Conservation (phyloP, 2,888 invertebrate genomes). For the Ryuthela nishihirai region DNA sequence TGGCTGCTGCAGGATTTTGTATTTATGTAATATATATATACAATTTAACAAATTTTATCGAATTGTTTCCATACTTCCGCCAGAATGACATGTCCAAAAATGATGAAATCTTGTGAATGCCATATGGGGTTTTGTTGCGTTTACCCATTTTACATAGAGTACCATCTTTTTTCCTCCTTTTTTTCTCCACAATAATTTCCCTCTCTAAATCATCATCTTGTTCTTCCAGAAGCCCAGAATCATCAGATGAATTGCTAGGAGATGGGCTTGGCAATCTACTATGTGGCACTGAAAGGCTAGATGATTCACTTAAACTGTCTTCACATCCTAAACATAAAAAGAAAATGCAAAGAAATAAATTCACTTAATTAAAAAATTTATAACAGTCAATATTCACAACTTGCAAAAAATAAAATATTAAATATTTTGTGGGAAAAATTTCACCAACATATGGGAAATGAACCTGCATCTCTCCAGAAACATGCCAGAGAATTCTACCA, state of each 20-base stretch:
- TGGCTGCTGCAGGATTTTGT: too few species aligned
- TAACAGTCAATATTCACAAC: neutral
- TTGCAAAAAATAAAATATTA: too few species aligned
- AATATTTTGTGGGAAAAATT: too few species aligned
- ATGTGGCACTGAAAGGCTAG: conserved; percentile 35
- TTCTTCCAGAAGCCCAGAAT: conserved; percentile 40
- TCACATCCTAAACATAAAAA: conserved; percentile 39
- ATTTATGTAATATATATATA: too few species aligned
- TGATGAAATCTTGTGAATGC: conserved; percentile 45
- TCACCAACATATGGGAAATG: too few species aligned
- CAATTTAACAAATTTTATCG: too few species aligned
- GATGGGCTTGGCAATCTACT: conserved; percentile 43
- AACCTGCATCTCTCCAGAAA: too few species aligned
- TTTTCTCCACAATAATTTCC: conserved; percentile 22
- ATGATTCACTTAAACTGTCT: conserved; percentile 42
- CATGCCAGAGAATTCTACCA: too few species aligned
- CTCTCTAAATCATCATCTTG: conserved; percentile 35
- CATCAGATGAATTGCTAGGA: conserved; percentile 48
- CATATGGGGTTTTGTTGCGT: conserved; percentile 17
- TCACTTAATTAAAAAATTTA: neutral
- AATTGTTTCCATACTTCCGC: conserved; percentile 63
- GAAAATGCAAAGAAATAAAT: neutral
- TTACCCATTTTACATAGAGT: conserved; percentile 14
- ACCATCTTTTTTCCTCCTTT: conserved; percentile 6
- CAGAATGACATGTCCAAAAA: conserved; percentile 66